These are phyloP conservation scores for Eupleurogrammus muticus DNA, from an alignment of 2,797 vertebrate species.

Conservation along the genomic window DNA sequence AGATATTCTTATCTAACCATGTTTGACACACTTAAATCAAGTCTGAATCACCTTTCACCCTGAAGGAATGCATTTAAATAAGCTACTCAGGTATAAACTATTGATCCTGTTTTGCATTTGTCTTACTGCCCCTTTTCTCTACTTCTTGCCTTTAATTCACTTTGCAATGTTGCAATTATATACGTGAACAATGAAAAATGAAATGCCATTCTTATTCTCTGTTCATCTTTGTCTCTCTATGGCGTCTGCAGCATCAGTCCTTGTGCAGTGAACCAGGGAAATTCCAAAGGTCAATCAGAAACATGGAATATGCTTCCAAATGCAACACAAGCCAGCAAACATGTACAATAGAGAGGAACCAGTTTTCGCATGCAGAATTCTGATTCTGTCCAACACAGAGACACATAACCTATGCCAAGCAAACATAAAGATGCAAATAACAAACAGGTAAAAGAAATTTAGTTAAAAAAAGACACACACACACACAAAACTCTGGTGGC, in stretches of 20 bases:
- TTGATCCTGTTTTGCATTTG: constrained; percentile 36
- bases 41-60: constrained; percentile 18
- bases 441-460: neutral
- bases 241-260: neutral
- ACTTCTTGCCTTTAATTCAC: constrained; percentile 20
- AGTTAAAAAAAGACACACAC: neutral
- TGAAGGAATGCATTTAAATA: constrained; percentile 35
- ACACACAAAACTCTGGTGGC: constrained; percentile 24
- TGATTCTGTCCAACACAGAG: constrained; percentile 23
- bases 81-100: constrained; percentile 39
- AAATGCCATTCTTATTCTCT: constrained; percentile 8
- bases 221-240: neutral
- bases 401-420: constrained; percentile 9
- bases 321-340: constrained; percentile 6
- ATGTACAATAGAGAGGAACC: neutral
- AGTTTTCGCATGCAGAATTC: constrained; percentile 4
- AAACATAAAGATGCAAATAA: constrained; percentile 22
- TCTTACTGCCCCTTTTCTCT: constrained; percentile 4
- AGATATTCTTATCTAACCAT: constrained; percentile 33
- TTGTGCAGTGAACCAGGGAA: constrained; percentile 28
- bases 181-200: constrained; percentile 40
- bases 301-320: constrained; percentile 34
- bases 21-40: constrained; percentile 26
- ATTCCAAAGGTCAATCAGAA: constrained; percentile 66
- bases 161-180: constrained; percentile 25